These are phyloP conservation scores for Drosophila lacteicornis DNA, from an alignment of 1,140 invertebrate genomes.

Conservation along the genomic window DNA sequence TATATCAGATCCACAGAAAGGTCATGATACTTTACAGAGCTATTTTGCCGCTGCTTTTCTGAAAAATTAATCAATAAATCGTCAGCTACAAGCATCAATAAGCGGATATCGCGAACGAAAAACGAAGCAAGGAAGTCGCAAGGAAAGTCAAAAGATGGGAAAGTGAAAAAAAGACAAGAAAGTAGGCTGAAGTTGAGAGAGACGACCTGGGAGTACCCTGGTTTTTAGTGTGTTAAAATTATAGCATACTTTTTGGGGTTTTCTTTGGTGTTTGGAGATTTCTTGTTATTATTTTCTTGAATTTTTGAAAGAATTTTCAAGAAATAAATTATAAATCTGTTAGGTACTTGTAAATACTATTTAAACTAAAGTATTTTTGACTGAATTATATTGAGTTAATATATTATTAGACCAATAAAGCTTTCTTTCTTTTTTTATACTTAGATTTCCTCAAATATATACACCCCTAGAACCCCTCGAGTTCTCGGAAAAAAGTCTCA, in stretches of 20 bases:
- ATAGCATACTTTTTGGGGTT: background rate
- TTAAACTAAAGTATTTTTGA: no score
- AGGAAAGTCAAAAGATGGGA: conserved; percentile 41
- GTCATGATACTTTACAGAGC: conserved; percentile 16
- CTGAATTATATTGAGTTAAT: no score
- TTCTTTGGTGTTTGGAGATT: background rate
- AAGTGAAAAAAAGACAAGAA: conserved; percentile 62
- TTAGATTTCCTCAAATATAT: background rate
- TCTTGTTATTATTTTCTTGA: no score
- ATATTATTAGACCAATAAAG: background rate
- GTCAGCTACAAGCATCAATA: conserved; percentile 73
- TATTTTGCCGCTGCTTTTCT: background rate
- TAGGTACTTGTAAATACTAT: no score
- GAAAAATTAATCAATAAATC: conserved; percentile 71
- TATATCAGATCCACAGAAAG: conserved; percentile 27
- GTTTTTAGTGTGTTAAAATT: background rate
- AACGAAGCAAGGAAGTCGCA: conserved; percentile 30
- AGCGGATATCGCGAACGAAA: conserved; percentile 45
- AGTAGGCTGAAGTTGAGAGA: conserved; percentile 6
- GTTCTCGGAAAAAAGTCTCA: conserved; percentile 36
- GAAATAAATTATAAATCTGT: no score
- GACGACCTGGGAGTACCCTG: background rate
- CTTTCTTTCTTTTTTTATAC: background rate
- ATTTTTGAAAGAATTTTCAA: no score
- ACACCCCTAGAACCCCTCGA: background rate